phyloP scores from a whole-genome alignment of 2,797 vertebrate species.

The Enteromius treurensis region DNA sequence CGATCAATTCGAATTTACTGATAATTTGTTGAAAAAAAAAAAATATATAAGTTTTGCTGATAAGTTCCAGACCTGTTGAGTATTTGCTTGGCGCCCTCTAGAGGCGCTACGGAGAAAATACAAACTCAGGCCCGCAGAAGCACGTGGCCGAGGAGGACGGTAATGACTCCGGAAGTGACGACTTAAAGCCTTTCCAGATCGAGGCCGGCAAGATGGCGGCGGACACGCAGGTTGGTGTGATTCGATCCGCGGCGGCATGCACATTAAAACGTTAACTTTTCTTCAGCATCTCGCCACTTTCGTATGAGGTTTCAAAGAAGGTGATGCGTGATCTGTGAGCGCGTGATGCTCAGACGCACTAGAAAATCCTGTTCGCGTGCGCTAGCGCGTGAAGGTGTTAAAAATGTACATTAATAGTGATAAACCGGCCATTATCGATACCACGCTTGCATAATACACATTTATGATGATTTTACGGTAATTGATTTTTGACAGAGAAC shows the following conservation, averaged over 20 bases:
- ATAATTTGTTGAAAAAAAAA: background rate
- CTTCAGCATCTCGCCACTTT: background rate
- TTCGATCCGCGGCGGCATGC: conserved; percentile 59
- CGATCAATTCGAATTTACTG: background rate
- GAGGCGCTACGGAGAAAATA: background rate
- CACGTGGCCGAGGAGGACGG: conserved; percentile 13
- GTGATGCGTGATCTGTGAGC: too few species aligned
- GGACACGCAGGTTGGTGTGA: conserved; percentile 93
- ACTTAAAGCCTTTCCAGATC: conserved; percentile 80
- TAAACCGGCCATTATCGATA: background rate
- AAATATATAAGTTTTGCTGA: too few species aligned
- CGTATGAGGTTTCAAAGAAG: background rate
- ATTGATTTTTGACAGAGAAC: background rate
- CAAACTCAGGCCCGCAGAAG: background rate
- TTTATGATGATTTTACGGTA: background rate
- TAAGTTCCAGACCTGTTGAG: background rate
- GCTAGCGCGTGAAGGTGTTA: background rate
- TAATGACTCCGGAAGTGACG: conserved; percentile 74
- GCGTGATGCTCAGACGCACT: background rate
- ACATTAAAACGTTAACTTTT: conserved; percentile 28
- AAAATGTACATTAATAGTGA: background rate
- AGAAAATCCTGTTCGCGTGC: background rate
- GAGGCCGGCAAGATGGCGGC: conserved; percentile 92
- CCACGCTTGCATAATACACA: background rate
- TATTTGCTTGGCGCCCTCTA: background rate